phyloP scores from a whole-genome alignment of 2,797 vertebrate genomes.

The Acridotheres tristis region DNA sequence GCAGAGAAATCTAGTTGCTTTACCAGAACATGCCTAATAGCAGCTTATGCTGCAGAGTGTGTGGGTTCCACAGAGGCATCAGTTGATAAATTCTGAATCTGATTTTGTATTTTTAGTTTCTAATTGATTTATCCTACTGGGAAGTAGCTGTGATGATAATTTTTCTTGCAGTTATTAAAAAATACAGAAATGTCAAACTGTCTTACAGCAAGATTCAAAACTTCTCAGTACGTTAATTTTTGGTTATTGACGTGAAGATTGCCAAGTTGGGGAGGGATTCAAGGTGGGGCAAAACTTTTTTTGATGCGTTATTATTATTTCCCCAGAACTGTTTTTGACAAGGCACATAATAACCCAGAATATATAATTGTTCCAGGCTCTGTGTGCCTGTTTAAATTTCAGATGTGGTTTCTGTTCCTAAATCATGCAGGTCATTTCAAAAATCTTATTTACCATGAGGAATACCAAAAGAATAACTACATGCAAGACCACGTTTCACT shows the following conservation, averaged over 20 bases:
- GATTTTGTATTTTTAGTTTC: constrained; percentile 17
- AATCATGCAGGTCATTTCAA: background rate
- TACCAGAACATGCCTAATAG: background rate
- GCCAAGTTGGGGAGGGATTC: background rate
- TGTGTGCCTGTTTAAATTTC: background rate
- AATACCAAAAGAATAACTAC: background rate
- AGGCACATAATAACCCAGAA: background rate
- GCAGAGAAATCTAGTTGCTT: background rate
- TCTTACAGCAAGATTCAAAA: background rate
- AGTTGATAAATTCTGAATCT: constrained; percentile 4
- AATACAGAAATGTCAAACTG: background rate
- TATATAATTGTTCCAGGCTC: fast-evolving
- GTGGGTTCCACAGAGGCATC: background rate
- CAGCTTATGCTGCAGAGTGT: background rate
- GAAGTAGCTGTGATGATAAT: background rate
- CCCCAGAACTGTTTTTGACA: background rate
- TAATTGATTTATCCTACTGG: constrained; percentile 14
- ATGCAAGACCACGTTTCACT: background rate
- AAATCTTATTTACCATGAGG: background rate
- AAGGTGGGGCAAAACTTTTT: background rate
- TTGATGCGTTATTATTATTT: background rate
- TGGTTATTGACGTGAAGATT: background rate
- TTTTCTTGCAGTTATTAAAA: background rate
- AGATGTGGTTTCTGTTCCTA: background rate
- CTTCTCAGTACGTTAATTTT: background rate